Conservation (phyloP, 2,888 invertebrate genomes). For the Exephanes ischioxanthus region DNA sequence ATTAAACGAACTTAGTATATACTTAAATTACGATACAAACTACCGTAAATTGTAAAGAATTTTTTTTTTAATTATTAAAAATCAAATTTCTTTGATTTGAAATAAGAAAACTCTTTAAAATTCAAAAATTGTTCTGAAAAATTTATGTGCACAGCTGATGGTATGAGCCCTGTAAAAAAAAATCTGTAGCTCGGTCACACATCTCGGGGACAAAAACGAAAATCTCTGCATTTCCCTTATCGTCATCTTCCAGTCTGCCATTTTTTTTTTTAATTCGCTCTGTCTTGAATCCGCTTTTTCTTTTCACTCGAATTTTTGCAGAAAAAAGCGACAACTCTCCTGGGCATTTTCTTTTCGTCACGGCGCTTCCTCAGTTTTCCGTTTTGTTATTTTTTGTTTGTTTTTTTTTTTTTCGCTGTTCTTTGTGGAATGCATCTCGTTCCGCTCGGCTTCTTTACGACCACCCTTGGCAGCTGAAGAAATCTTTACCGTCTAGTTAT, state of each 20-base stretch:
- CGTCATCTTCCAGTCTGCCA: constrained; percentile 33
- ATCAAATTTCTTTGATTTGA: no score
- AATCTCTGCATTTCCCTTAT: constrained; percentile 46
- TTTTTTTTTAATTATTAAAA: constrained; percentile 18
- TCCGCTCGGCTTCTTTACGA: constrained; percentile 43
- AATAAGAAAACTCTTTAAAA: no score
- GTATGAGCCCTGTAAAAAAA: constrained; percentile 79
- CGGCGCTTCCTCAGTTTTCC: neutral
- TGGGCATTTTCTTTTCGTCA: constrained; percentile 41
- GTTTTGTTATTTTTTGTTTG: no score
- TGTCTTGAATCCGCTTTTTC: constrained; percentile 18
- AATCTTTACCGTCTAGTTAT: constrained; percentile 34
- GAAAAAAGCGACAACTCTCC: constrained; percentile 33
- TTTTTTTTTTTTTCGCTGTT: constrained; percentile 19
- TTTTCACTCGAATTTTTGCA: constrained; percentile 31
- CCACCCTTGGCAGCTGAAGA: constrained; percentile 24
- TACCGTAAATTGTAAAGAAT: neutral
- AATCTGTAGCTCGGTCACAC: constrained; percentile 36
- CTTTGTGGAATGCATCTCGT: constrained; percentile 31
- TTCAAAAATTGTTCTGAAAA: constrained; percentile 60
- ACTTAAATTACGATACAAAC: neutral
- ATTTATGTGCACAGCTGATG: constrained; percentile 83
- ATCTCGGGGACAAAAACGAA: constrained; percentile 8
- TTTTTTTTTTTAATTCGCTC: neutral
- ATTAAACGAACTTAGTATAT: constrained; percentile 8